Base-by-base conservation (phyloP, 2,797 vertebrate genomes). In the Rhodeus uyekii region DNA sequence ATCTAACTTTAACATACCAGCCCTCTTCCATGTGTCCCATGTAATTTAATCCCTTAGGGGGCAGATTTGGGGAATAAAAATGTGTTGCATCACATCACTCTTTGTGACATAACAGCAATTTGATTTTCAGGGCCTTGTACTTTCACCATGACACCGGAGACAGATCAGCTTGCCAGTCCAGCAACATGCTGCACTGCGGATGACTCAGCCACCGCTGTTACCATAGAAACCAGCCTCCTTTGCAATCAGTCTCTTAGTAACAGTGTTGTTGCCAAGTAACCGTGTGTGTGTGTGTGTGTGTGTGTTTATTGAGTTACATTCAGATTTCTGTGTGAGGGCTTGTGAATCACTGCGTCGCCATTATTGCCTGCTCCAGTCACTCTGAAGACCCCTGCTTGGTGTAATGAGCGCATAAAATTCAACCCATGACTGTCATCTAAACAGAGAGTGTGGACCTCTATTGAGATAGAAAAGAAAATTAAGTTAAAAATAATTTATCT, bases 221-320 rank as follows among this genome's bases (percentile, higher is more conserved):
- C 94, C 93, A 92, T 88, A 88, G 96, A 95, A 96, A 97, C 95
- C 88, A 80, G 88, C 86, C 93, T 96, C 92, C 94, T 93, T 95
- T 95, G 94, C 93, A 91, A 95, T 94, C 92, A 88, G 95, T 97
- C 94, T 96, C 97, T 96, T 93, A 87, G 96, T 95, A 97, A 96
- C 96, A 86, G 91, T 81, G 91, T 61, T 75, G 96, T 97, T 95
- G 94, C 96, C 84, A 93, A 94, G 95, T 91, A 93, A 94, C 91
- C 27, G 42, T 58, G 84, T 16, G 90, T 79, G 85, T 34, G 81
- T 79, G 68, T 83, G 55, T 86, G 68, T 86, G 55, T 80, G 46
- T 81, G 68, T 76, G 67, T 78, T 67, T 63, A 48, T 79, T 65
- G 73, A 73, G 84, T 80, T 81, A 77, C 77, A 76, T 88, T 88